A percentile compares a stretch with the other conserved stretches of the same genome.
These are phyloP conservation scores for Idaea straminata DNA, from an alignment of 2,888 invertebrate species.

Conservation along the genomic window DNA sequence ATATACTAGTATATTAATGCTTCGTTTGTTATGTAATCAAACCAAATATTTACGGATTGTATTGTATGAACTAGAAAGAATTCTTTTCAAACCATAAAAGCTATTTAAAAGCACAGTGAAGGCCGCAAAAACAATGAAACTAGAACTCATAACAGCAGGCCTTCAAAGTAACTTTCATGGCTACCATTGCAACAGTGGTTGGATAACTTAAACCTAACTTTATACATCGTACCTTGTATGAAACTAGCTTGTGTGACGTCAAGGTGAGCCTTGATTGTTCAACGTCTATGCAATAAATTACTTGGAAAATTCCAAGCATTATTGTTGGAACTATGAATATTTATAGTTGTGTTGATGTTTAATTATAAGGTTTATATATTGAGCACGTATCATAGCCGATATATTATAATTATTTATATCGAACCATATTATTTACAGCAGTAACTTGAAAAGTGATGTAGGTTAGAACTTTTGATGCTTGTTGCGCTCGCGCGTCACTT, in stretches of 20 bases:
- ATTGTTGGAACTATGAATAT: constrained; percentile 13
- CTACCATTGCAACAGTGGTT: constrained; percentile 23
- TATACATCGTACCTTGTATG: background rate
- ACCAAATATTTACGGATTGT: background rate
- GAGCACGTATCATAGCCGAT: no score
- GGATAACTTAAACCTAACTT: constrained; percentile 14
- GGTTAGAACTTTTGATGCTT: no score
- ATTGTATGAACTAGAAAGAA: background rate
- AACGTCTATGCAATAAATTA: constrained; percentile 18
- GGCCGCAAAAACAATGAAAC: constrained; percentile 20
- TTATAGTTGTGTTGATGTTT: constrained; percentile 4
- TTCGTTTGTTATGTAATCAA: background rate
- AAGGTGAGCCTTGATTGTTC: constrained; percentile 17
- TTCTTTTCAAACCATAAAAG: background rate
- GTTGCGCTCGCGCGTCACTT: no score
- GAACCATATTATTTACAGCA: no score
- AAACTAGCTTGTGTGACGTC: constrained; percentile 7
- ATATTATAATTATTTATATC: no score
- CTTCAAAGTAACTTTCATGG: constrained; percentile 42
- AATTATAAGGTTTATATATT: no score
- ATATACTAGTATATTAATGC: background rate
- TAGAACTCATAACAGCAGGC: constrained; percentile 35
- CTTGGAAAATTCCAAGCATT: constrained; percentile 6
- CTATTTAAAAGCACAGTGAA: constrained; percentile 16
- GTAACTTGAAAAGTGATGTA: no score